phyloP scores from a whole-genome alignment of 2,888 invertebrate species.

The Metallyticus violacea region DNA sequence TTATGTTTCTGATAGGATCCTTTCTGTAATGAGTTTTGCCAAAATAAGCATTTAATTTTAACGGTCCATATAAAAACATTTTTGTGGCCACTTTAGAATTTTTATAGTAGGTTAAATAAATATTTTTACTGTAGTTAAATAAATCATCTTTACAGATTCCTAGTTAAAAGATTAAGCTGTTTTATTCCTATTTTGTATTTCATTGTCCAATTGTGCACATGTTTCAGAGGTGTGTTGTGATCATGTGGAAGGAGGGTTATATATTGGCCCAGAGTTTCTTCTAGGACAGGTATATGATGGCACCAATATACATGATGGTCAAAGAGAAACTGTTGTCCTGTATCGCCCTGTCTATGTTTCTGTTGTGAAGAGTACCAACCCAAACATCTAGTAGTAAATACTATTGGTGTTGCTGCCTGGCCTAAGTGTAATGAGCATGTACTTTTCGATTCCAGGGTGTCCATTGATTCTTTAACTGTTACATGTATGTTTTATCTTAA shows the following conservation, averaged over 20 bases:
- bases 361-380: conserved; percentile 39
- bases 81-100: too few relatives aligned
- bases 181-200: too few relatives aligned
- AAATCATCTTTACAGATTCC: too few relatives aligned
- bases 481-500: not conserved
- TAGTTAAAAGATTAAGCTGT: too few relatives aligned
- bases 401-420: not conserved
- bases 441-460: not conserved
- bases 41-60: too few relatives aligned
- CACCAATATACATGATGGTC: conserved; percentile 43
- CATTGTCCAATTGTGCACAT: not conserved
- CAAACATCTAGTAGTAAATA: not conserved
- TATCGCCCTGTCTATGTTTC: conserved; percentile 64
- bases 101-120: too few relatives aligned
- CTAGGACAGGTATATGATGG: conserved; percentile 77
- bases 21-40: too few relatives aligned
- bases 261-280: conserved; percentile 74
- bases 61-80: too few relatives aligned
- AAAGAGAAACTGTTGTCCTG: conserved; percentile 57
- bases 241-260: conserved; percentile 73
- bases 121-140: too few relatives aligned
- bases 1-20: too few relatives aligned
- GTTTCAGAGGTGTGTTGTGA: conserved; percentile 64
- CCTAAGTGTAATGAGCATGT: not conserved
- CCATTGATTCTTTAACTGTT: not conserved